Conservation (phyloP, 2,797 vertebrate species). For the Enteromius radiatus region DNA sequence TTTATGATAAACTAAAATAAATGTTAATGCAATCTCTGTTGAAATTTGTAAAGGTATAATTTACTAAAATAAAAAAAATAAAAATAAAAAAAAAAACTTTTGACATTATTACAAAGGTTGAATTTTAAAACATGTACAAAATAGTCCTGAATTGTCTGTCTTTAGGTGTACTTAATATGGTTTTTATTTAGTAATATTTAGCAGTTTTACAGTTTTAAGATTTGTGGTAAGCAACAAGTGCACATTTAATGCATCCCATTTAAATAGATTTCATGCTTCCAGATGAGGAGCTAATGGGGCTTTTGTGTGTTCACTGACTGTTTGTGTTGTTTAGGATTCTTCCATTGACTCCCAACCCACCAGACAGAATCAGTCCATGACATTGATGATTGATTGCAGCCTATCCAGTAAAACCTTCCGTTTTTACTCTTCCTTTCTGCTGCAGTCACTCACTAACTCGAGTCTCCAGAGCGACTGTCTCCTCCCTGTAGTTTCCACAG, state of each 20-base stretch:
- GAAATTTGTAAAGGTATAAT: background rate
- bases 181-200: background rate
- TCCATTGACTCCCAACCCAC: background rate
- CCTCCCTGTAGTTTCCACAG: slow-evolving; percentile 1
- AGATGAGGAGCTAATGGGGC: background rate
- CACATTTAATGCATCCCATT: background rate
- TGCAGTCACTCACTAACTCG: slow-evolving; percentile 8
- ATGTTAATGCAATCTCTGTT: background rate
- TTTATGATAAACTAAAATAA: background rate
- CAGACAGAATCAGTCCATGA: background rate
- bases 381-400: background rate
- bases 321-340: background rate
- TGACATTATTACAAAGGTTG: too few species aligned
- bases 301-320: background rate
- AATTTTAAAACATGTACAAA: too few species aligned
- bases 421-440: slow-evolving; percentile 3
- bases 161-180: too few species aligned
- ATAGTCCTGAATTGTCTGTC: too few species aligned
- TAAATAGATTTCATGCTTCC: background rate
- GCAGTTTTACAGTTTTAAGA: background rate
- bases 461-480: background rate
- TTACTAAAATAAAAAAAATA: too few species aligned
- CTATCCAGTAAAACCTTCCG: background rate
- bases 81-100: too few species aligned
- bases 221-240: background rate